A percentile compares a stretch with the other conserved stretches of the same genome.
Evolutionary conservation across 1,140 invertebrate genomes (phyloP).

Genomic region (Drosophila kikkawai): DNA sequence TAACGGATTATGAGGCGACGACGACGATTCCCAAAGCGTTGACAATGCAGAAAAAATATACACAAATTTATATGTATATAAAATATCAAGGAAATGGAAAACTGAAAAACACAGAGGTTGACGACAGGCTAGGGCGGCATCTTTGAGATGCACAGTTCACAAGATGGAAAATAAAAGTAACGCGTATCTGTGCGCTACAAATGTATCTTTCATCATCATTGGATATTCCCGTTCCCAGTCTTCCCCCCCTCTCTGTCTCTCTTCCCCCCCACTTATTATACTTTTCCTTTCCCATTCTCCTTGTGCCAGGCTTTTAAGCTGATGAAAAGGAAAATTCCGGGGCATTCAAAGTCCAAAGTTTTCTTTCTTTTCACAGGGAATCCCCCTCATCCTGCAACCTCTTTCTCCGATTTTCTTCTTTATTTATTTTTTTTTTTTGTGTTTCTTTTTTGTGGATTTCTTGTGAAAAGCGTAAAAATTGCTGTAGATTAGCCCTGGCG

Average conservation of each 20-base stretch:
- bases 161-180: constrained; percentile 33
- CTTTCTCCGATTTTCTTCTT: constrained; percentile 11
- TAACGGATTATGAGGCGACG: constrained; percentile 74
- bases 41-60: constrained; percentile 56
- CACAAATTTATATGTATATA: constrained; percentile 1
- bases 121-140: constrained; percentile 27
- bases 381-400: too few species aligned
- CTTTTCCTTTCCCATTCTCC: constrained; percentile 36
- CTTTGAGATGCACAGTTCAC: constrained; percentile 41
- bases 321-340: constrained; percentile 68
- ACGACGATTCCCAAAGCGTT: constrained; percentile 63
- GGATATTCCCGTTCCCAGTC: constrained; percentile 8
- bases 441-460: constrained; percentile 19
- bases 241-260: not conserved
- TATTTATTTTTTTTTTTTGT: constrained; percentile 10
- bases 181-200: constrained; percentile 55
- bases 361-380: constrained; percentile 31
- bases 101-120: constrained; percentile 5
- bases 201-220: constrained; percentile 63
- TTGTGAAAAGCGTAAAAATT: constrained; percentile 66
- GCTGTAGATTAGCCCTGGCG: constrained; percentile 55
- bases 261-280: constrained; percentile 42
- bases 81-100: not conserved
- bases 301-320: constrained; percentile 63
- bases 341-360: constrained; percentile 50